Evolutionary conservation across 2,797 vertebrate species (phyloP), one percentile per base, ranked within the genome.

Genomic region (Eupleurogrammus muticus): DNA sequence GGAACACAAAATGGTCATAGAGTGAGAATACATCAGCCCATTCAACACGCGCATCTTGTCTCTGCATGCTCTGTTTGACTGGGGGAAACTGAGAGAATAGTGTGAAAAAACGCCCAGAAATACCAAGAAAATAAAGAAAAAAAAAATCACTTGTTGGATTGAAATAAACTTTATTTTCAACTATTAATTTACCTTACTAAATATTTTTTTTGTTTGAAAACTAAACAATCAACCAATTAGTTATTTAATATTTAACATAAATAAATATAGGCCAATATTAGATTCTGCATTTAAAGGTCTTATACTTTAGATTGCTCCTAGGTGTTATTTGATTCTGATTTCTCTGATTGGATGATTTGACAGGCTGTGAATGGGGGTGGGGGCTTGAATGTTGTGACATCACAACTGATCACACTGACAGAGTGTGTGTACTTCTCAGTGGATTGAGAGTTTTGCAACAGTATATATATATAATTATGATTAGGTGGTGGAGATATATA

Each of bases 31-130:
- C 66, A 28, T 54, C 11, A 23, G 54, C 28, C 63, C 20, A 47
- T 42, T 54, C 12, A 76, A 66, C 60, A 35, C 1, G 4, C 21
- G 57, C 2, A 34, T 70, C 58, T 71, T 76, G 52, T 72, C 28
- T 21, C 5, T 0, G 7, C 28, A 7, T 49, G 23, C 47, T 80
- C 40, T 55, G 47, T 63, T 59, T 2, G 24, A 63, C 7, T 34
- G 12, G 51, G 55, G 34, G 7, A 44, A 28, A 13, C 9, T 28
- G 3, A 38, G 21, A 51, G 2, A 38, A 56, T 49, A 35, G 19
- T 47, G 20, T 23, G 10, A 46, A 48, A 28, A 17, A 44, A 19
- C 32, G 5, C 6, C 38, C 1, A 17, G 5, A 13, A 8, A 35
- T 5, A 11, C n/a, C 20, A 38, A 17, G 35, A 38, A 57, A 14